Evolutionary conservation across 2,797 vertebrate genomes (phyloP), one percentile per base, ranked within the genome.

Genomic region (Zalophus californianus): DNA sequence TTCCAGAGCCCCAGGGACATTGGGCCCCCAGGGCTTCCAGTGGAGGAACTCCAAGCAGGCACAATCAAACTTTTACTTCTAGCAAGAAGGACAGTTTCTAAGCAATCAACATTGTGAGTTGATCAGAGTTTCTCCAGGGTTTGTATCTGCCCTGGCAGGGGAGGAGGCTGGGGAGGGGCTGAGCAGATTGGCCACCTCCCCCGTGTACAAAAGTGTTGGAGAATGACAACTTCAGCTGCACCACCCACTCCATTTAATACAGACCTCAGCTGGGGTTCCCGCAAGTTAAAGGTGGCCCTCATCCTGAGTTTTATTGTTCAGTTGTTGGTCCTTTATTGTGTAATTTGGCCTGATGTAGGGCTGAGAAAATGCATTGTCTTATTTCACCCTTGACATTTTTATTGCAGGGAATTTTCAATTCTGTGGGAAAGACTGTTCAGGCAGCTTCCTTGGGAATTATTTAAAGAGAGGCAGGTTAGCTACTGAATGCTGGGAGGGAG

Each of bases 341-440:
- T 75, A 0, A 0, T 64, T 62, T 54, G 96, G 54, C 97, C 96
- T 6, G 0, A 52, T 50, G 91, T 38, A 72, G 97, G 62, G 70
- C 88, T 93, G 80, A 48, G 62, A 92, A 88, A 89, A 91, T 56
- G 89, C 85, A 54, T 92, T 87, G 96, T 85, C 90, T 89, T 95
- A 75, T 97, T 98, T 98, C 97, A 87, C 62, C 83, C 58, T 77
- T 70, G 88, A 84, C 77, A 12, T 88, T 96, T 98, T 97, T 97
- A 97, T 94, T 96, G 88, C 90, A 85, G 60, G 27, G 92, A 64
- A 75, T 93, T 96, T 93, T 84, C 84, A 87, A 93, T 14, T 27
- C 66, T 88, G 90, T 96, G 97, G 97, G 98, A 97, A 98, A 86
- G 96, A 48, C 35, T 0, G 6, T 58, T 68, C 12, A 25, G 80